Base-by-base conservation (phyloP, 2,113 vertebrate species). In the Epinephelus lanceolatus region DNA sequence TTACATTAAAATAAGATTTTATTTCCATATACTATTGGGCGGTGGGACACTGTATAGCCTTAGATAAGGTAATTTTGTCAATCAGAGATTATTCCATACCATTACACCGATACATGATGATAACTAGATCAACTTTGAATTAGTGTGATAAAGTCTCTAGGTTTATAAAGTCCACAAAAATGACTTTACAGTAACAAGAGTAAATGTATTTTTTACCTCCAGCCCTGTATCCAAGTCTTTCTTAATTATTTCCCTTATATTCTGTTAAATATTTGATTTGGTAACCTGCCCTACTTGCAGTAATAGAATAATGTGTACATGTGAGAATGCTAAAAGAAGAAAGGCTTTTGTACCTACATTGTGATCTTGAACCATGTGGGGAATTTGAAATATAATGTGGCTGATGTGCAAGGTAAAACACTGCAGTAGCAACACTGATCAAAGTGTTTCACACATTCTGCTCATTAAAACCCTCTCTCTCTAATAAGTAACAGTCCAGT, bases 401-500 rank as follows among this genome's bases (percentile, higher is more conserved):
- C 23, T 62, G 40, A n/a, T 30, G 55, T 47, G 17, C 53, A 7
- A 30, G 45, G 42, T 0, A 30, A 30, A 53, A 53, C 33, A 18
- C 25, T 19, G 5, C n/a, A 47, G 45, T 11, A 17, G 17, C 5
- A 30, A 18, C 25, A 51, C 4, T 53, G 7, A 3, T 52, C 15
- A 33, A 42, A 59, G 8, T 52, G 49, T 47, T 42, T 71, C 4
- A 7, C 62, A 84, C 1, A 40, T 80, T 63, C 63, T 33, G 1
- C 19, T 71, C 72, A 76, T 76, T 80, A 76, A 42, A 52, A 19
- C 7, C 12, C 8, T 6, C 2, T 49, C 3, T 60, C 47, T 25
- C 21, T 65, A 56, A 77, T 73, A 55, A 79, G 59, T 27, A 80
- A 63, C 63, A 70, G 49, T 47, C 55, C 40, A 49, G 15, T 27